These are phyloP conservation scores for Scolopax rusticola DNA, from an alignment of 2,797 vertebrate genomes.

Conservation along the genomic window DNA sequence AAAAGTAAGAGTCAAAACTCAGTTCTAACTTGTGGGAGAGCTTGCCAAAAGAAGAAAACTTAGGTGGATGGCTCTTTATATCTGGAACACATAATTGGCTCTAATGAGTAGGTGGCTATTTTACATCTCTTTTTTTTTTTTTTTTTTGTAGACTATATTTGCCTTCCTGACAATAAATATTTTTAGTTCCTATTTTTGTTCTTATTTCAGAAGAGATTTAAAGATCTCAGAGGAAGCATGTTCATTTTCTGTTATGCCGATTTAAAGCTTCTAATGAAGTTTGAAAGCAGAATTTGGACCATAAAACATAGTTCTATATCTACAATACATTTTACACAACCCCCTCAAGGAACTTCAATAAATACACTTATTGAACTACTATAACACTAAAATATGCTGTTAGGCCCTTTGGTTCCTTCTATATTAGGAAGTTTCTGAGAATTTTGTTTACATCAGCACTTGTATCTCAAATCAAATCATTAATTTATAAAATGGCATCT, in stretches of 20 bases:
- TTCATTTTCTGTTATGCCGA: constrained; percentile 42
- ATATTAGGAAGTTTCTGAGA: constrained; percentile 13
- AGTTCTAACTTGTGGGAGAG: not conserved
- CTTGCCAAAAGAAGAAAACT: not conserved
- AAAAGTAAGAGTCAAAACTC: not conserved
- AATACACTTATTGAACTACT: constrained; percentile 59
- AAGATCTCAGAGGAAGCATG: constrained; percentile 9
- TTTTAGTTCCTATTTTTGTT: constrained; percentile 50
- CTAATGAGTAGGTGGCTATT: not conserved
- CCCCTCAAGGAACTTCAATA: constrained; percentile 39
- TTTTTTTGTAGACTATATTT: not conserved
- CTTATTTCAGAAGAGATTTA: constrained; percentile 39
- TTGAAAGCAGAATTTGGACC: constrained; percentile 47
- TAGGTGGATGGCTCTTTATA: not conserved
- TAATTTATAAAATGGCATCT: constrained; percentile 76
- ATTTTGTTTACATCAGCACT: constrained; percentile 65
- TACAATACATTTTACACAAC: constrained; percentile 16
- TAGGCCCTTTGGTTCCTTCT: constrained; percentile 24
- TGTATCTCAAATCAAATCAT: constrained; percentile 68
- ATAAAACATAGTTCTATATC: constrained; percentile 20
- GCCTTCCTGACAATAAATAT: constrained; percentile 48
- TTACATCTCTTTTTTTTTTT: not conserved
- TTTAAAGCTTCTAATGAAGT: constrained; percentile 45
- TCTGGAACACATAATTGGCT: not conserved
- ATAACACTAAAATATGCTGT: constrained; percentile 45